A percentile compares a stretch with the other conserved stretches of the same genome.
Evolutionary conservation across 2,888 invertebrate genomes (phyloP).

Genomic region (Lacanobia oleracea): DNA sequence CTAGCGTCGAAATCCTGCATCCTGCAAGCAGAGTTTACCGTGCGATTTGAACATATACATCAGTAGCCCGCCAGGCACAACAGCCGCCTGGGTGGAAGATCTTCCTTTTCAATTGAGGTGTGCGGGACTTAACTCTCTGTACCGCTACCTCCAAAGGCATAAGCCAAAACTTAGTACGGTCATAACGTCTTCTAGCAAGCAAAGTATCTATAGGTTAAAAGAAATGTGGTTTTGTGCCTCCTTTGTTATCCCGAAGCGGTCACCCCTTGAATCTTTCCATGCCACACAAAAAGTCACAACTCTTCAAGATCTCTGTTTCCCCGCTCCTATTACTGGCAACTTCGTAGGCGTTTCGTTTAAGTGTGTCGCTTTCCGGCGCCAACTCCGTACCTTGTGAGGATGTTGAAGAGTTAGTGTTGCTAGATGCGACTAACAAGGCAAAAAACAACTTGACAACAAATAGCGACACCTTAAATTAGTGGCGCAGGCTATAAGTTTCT

Average conservation of each 20-base stretch:
- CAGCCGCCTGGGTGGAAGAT: too few species aligned
- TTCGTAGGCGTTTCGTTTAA: conserved; percentile 70
- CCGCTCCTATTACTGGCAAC: conserved; percentile 69
- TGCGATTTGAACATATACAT: too few species aligned
- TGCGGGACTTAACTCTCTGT: too few species aligned
- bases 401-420: conserved; percentile 26
- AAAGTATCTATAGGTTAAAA: background rate
- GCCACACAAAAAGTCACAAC: conserved; percentile 23
- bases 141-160: too few species aligned
- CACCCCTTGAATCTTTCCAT: conserved; percentile 2
- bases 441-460: background rate
- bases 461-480: too few species aligned
- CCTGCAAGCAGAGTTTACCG: too few species aligned
- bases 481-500: too few species aligned
- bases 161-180: too few species aligned
- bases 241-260: conserved; percentile 5
- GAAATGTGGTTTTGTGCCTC: background rate
- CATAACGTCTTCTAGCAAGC: too few species aligned
- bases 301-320: conserved; percentile 54
- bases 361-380: conserved; percentile 67
- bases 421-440: conserved; percentile 15
- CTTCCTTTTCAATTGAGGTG: too few species aligned
- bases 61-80: too few species aligned
- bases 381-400: conserved; percentile 25
- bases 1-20: too few species aligned